Evolutionary conservation across 92 coral and sea anemone species (phyloP).

Genomic region (Nematostella vectensis): DNA sequence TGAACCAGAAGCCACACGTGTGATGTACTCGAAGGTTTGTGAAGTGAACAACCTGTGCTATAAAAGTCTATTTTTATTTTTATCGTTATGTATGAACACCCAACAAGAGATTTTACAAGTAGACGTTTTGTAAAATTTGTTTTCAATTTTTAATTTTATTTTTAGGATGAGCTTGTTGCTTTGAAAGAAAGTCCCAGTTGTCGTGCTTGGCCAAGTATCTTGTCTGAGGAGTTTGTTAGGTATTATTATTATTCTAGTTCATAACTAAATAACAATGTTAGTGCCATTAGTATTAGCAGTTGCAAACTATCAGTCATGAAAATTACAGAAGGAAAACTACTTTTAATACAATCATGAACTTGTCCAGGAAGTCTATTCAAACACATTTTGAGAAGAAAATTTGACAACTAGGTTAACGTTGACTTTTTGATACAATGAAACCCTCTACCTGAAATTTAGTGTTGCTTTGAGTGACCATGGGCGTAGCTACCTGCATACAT

Average conservation of each 20-base stretch:
- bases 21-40: conserved; percentile 47
- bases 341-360: no score
- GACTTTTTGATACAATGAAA: no score
- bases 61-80: no score
- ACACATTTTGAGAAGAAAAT: no score
- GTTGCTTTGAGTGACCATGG: no score
- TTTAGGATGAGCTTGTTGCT: conserved; percentile 62
- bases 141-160: conserved; percentile 1
- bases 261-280: background rate
- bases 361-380: no score
- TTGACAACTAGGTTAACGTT: no score
- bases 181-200: conserved; percentile 66
- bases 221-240: conserved; percentile 82
- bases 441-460: no score
- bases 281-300: background rate
- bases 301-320: no score
- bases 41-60: background rate
- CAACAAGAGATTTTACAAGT: background rate
- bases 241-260: conserved; percentile 1
- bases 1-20: conserved; percentile 45
- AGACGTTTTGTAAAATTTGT: background rate
- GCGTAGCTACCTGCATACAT: no score
- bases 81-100: background rate
- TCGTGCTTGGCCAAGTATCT: conserved; percentile 58
- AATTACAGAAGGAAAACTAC: no score